Percentiles rank a stretch among this genome's conserved stretches.
These are phyloP conservation scores for Dendrocincla fuliginosa DNA, from an alignment of 2,797 vertebrate genomes.

Conservation along the genomic window DNA sequence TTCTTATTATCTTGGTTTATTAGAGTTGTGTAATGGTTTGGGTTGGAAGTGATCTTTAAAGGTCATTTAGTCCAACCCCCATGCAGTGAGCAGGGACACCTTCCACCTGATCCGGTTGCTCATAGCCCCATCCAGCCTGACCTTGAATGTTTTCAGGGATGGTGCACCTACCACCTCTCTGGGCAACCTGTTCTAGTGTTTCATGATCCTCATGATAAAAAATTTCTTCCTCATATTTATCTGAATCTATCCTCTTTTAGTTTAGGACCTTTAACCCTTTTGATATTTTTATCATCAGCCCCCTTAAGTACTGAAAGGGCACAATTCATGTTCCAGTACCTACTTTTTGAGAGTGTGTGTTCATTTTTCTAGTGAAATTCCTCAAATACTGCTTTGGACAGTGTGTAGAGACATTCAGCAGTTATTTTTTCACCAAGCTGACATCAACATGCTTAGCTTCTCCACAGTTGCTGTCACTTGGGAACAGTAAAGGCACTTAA, in stretches of 20 bases:
- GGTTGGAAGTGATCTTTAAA: neutral
- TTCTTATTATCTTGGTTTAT: neutral
- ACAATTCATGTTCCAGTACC: neutral
- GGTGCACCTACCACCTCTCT: neutral
- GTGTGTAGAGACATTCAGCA: neutral
- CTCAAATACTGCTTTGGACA: neutral
- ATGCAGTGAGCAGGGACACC: neutral
- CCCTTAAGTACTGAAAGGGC: neutral
- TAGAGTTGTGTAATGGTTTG: neutral
- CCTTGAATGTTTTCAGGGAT: neutral
- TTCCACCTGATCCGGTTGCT: neutral
- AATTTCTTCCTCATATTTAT: neutral
- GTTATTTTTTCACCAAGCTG: neutral
- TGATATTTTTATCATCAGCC: neutral
- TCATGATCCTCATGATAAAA: fast-evolving
- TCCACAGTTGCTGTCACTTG: neutral
- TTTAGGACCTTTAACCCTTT: neutral
- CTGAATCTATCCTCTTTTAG: neutral
- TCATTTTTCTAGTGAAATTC: neutral
- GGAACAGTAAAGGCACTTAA: neutral
- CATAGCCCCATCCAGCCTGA: neutral
- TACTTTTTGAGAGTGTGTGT: neutral
- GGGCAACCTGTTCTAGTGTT: neutral
- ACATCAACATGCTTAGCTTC: neutral
- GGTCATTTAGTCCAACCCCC: neutral